These are phyloP conservation scores for Botia almorhae DNA, from an alignment of 2,797 vertebrate species.

Conservation along the genomic window DNA sequence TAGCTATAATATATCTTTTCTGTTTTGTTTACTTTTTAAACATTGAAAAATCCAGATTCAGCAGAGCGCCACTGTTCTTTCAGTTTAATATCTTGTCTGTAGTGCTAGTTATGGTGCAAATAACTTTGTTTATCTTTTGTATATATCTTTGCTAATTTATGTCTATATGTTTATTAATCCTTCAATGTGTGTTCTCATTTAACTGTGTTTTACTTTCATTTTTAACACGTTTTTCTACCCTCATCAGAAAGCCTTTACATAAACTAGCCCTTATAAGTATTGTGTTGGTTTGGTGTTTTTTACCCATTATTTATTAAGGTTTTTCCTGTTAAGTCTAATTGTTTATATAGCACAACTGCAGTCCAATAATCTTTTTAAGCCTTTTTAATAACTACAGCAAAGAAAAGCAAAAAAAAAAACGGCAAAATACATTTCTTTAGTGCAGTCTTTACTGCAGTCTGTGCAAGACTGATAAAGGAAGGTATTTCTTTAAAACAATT, in stretches of 20 bases:
- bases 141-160: background rate
- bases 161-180: background rate
- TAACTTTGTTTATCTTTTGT: background rate
- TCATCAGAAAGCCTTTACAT: no score
- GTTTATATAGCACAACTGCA: no score
- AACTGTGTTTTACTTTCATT: background rate
- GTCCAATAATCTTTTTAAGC: no score
- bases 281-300: no score
- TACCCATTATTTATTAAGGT: no score
- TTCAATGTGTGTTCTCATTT: conserved; percentile 4
- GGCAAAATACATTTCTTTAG: background rate
- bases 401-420: background rate
- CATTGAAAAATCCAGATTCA: background rate
- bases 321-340: no score
- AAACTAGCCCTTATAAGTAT: no score
- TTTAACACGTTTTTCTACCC: background rate
- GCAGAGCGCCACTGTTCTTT: background rate
- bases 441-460: no score
- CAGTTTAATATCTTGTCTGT: background rate
- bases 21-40: background rate
- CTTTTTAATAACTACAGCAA: no score
- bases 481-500: background rate
- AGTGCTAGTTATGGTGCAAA: background rate
- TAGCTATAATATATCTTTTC: background rate
- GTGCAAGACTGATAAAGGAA: no score